These are phyloP conservation scores for Narcine bancroftii DNA, from an alignment of 2,113 vertebrate species.

Conservation along the genomic window DNA sequence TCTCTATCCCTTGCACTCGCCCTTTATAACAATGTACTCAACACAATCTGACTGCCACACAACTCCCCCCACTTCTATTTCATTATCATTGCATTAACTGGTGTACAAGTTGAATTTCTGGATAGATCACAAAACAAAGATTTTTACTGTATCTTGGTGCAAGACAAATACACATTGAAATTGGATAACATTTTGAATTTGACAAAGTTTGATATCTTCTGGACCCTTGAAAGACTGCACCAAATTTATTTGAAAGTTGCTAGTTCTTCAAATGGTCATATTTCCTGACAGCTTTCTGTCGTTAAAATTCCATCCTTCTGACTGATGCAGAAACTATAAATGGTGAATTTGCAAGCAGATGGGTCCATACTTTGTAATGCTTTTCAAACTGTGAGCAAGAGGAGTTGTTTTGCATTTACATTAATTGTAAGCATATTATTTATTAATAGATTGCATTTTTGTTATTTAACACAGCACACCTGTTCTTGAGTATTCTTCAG, in stretches of 20 bases:
- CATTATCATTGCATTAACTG: no score
- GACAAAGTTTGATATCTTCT: not conserved
- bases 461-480: slow-evolving; percentile 9
- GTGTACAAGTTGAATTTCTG: no score
- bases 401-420: not conserved
- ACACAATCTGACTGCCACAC: no score
- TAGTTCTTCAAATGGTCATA: not conserved
- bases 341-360: slow-evolving; percentile 15
- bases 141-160: no score
- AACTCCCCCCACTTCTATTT: no score
- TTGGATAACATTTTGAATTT: not conserved
- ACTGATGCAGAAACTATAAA: not conserved
- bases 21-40: no score
- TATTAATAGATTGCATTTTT: slow-evolving; percentile 16
- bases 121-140: no score
- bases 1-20: no score
- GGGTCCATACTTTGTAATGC: slow-evolving; percentile 10
- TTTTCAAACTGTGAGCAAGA: slow-evolving; percentile 3
- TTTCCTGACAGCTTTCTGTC: not conserved
- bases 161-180: not conserved
- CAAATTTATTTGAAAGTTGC: not conserved
- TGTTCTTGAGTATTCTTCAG: not conserved
- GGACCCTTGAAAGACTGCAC: not conserved
- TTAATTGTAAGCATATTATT: slow-evolving; percentile 27
- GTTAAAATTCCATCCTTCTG: slow-evolving; percentile 4